Percentiles rank a stretch among this genome's conserved stretches.
phyloP scores from a whole-genome alignment of 2,888 invertebrate genomes.

The Orthonychiurus folsomi region DNA sequence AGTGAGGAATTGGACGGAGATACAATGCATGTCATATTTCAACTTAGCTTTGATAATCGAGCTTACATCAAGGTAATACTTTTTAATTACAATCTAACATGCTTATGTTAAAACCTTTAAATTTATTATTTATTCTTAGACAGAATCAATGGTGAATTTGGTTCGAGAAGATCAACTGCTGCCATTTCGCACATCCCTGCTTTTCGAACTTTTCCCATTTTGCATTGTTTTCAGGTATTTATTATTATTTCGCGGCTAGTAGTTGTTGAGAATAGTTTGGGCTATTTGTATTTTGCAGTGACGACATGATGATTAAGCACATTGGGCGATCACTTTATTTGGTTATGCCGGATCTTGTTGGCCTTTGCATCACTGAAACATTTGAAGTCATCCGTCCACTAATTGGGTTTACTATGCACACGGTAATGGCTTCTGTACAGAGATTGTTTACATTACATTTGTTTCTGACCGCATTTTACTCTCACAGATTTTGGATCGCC shows the following conservation, averaged over 20 bases:
- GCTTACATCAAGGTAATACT: constrained; percentile 62
- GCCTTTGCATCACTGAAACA: constrained; percentile 82
- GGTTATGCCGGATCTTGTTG: constrained; percentile 74
- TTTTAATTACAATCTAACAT: background rate
- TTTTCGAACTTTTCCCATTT: constrained; percentile 96
- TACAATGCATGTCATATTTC: constrained; percentile 87
- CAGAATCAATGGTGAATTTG: constrained; percentile 55
- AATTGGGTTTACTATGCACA: constrained; percentile 88
- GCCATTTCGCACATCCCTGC: constrained; percentile 76
- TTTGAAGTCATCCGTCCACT: constrained; percentile 85
- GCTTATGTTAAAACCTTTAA: background rate
- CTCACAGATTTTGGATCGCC: constrained; percentile 76
- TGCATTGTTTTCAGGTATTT: constrained; percentile 89
- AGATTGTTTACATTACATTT: no score
- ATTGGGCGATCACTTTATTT: constrained; percentile 85
- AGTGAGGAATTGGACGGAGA: constrained; percentile 79
- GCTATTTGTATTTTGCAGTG: constrained; percentile 48
- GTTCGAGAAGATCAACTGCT: constrained; percentile 79
- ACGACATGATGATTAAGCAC: constrained; percentile 78
- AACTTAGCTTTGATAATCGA: constrained; percentile 86
- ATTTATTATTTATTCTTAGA: constrained; percentile 19
- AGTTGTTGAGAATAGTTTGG: background rate
- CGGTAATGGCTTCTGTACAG: no score
- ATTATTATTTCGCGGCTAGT: background rate
- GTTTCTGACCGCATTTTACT: no score